Evolutionary conservation across 23 tunicate species (phyloP).

Genomic region (Corella eumyota): DNA sequence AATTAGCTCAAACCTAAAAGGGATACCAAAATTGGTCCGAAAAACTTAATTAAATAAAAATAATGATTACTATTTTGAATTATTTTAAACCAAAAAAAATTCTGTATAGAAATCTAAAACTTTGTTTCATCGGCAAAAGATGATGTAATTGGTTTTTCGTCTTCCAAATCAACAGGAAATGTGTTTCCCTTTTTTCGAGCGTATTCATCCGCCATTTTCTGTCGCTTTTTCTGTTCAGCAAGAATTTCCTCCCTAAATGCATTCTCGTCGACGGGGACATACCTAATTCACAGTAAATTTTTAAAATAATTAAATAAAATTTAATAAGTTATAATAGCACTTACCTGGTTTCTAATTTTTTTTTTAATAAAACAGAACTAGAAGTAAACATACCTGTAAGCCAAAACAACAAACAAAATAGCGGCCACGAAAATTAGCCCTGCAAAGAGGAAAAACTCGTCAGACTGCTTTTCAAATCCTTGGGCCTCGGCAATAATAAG

Average conservation of each 20-base stretch:
- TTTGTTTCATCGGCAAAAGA: no score
- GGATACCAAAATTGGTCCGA: no score
- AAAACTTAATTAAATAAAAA: no score
- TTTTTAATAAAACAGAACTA: not conserved
- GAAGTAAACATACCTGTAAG: slow-evolving; percentile 52
- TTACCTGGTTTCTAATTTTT: not conserved
- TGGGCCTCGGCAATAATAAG: slow-evolving; percentile 79
- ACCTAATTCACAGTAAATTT: slow-evolving; percentile 11
- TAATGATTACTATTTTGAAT: no score
- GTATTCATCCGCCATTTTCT: slow-evolving; percentile 13
- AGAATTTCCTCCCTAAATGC: slow-evolving; percentile 73
- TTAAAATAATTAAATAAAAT: not conserved
- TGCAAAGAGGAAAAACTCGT: slow-evolving; percentile 95
- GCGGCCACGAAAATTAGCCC: slow-evolving; percentile 78
- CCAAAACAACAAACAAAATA: slow-evolving; percentile 61
- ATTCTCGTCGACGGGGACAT: slow-evolving; percentile 76
- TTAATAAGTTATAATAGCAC: not conserved
- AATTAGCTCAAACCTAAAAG: no score
- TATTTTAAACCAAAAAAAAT: no score
- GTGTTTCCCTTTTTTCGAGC: no score
- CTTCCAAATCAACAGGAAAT: no score
- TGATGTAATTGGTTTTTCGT: no score
- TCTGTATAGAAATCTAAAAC: no score
- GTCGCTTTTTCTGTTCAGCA: slow-evolving; percentile 28
- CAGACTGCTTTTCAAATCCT: slow-evolving; percentile 75